phyloP scores from a whole-genome alignment of 2,113 vertebrate species.

The Callopanchax toddi region DNA sequence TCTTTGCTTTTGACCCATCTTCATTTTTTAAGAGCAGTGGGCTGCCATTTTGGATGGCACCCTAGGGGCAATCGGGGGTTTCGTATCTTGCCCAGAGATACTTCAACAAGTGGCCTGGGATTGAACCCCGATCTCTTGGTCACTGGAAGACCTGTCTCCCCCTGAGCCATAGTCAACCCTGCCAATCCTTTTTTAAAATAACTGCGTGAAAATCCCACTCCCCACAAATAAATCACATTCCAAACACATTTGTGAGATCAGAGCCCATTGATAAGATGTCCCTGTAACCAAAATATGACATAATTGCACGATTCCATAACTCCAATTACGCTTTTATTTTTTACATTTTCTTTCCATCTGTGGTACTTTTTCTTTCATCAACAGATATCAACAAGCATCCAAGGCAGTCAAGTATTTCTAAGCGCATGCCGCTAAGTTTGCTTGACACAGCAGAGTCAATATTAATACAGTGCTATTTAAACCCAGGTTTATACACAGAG shows the following conservation, averaged over 20 bases:
- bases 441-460: slow-evolving; percentile 76
- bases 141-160: no score
- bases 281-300: not conserved
- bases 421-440: slow-evolving; percentile 68
- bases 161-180: no score
- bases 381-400: slow-evolving; percentile 64
- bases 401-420: slow-evolving; percentile 69
- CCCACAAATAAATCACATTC: not conserved
- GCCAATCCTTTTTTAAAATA: no score
- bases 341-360: slow-evolving; percentile 9
- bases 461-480: slow-evolving; percentile 76
- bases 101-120: no score
- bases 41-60: no score
- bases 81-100: no score
- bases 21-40: no score
- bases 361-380: slow-evolving; percentile 42
- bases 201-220: slow-evolving; percentile 14
- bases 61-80: no score
- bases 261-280: not conserved
- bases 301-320: not conserved
- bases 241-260: slow-evolving; percentile 2
- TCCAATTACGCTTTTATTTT: not conserved
- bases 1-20: no score
- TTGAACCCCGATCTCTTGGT: no score
- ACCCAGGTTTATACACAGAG: slow-evolving; percentile 70